Base-by-base conservation (phyloP, 64 coral and sea anemone genomes). In the Acropora tenuis region DNA sequence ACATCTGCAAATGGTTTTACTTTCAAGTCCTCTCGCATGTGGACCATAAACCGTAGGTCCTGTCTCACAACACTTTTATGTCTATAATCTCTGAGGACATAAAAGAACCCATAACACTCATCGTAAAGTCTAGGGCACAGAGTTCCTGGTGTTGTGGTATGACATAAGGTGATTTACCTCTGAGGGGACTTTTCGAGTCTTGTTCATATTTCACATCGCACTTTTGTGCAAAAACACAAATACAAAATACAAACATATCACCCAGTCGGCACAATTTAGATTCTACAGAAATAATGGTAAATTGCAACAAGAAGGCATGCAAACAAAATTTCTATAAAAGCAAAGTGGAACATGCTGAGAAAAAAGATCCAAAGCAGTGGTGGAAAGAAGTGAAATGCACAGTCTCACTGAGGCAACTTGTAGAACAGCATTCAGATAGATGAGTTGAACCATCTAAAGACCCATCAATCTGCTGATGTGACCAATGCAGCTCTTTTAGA, bases 301-400 rank as follows among this genome's bases (percentile, higher is more conserved):
- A 90, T 16, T 43, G 76, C 4, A 77, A 90, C 43, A 79, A 77
- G 45, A 90, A 80, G 60, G 58, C 55, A n/a, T 79, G 77, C 41
- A 67, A 76, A 80, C 41, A 40, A n/a, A 80, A 71, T 1, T 90
- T 69, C 16, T 90, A 10, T 44, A 79, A 79, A 50, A 65, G 50
- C 42, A 90, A 69, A 71, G 41, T 90, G 7, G 13, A 90, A 90
- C 88, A 80, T 63, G 47, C 78, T 48, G 72, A 90, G 66, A 76
- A 79, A 41, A 61, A 69, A 43, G 82, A 84, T 43, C 79, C 79
- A 83, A 83, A 75, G 79, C 44, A 18, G 8, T 93, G 91, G 84
- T 93, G 76, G 91, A 80, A 88, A 74, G 67, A 87, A 78, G 91
- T 93, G 15, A 88, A 93, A 30, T 75, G 91, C 18, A 30, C 60